Conservation (phyloP, 1,140 invertebrate genomes). For the Lysiphlebus fabarum region DNA sequence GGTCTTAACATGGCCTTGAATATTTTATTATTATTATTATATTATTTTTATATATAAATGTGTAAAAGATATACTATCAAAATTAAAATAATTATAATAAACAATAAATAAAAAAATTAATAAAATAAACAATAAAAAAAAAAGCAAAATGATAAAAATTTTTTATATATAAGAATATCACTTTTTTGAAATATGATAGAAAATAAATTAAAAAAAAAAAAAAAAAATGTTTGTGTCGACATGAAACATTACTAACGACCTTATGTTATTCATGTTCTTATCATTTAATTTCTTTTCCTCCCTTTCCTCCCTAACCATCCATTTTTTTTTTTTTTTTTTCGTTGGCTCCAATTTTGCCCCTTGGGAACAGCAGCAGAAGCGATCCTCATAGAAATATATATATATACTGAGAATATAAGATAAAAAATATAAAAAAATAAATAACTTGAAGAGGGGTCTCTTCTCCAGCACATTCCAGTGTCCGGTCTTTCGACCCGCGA, state of each 20-base stretch:
- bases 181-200: too few relatives aligned
- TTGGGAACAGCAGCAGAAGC: constrained; percentile 17
- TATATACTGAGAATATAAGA: constrained; percentile 4
- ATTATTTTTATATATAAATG: not conserved
- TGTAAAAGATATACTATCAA: not conserved
- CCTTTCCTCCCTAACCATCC: not conserved
- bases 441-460: constrained; percentile 28
- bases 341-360: not conserved
- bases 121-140: not conserved
- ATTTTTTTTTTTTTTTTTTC: constrained; percentile 15
- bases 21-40: not conserved
- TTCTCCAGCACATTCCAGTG: constrained; percentile 45
- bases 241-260: constrained; percentile 40
- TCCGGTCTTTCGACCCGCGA: constrained; percentile 44
- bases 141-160: too few relatives aligned
- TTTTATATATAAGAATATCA: too few relatives aligned
- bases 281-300: constrained; percentile 41
- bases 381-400: not conserved
- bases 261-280: constrained; percentile 51
- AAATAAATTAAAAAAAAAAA: too few relatives aligned
- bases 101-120: not conserved
- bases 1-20: constrained; percentile 2
- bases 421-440: too few relatives aligned
- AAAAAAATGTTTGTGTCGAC: constrained; percentile 16
- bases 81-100: not conserved